A percentile compares a stretch with the other conserved stretches of the same genome.
These are phyloP conservation scores for Ceratina japonica DNA, from an alignment of 1,140 invertebrate species.

Conservation along the genomic window DNA sequence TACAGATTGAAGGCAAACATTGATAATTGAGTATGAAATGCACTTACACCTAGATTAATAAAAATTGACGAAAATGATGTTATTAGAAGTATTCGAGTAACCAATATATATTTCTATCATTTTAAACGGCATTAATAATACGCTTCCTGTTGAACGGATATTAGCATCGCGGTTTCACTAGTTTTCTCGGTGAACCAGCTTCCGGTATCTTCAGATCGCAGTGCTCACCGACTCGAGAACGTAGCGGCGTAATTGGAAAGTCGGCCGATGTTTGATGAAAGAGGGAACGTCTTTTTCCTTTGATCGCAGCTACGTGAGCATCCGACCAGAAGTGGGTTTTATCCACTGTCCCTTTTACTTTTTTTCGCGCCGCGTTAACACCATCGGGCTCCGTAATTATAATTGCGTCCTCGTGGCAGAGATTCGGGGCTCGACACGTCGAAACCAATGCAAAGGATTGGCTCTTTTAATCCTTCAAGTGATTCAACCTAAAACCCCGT, in stretches of 20 bases:
- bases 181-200: slow-evolving; percentile 28
- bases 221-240: slow-evolving; percentile 43
- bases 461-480: slow-evolving; percentile 10
- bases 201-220: slow-evolving; percentile 27
- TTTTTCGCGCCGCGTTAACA: neutral
- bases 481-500: neutral
- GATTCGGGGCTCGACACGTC: neutral
- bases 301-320: slow-evolving; percentile 42
- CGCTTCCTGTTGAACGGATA: slow-evolving; percentile 6
- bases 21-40: no score
- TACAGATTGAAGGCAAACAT: neutral
- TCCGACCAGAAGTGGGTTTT: slow-evolving; percentile 30
- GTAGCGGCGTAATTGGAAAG: slow-evolving; percentile 57
- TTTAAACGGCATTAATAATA: neutral
- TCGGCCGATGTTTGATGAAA: slow-evolving; percentile 57
- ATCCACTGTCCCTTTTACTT: slow-evolving; percentile 12
- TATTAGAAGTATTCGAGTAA: no score
- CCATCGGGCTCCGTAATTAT: slow-evolving; percentile 4
- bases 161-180: neutral
- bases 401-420: slow-evolving; percentile 6
- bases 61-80: no score
- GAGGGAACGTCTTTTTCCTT: slow-evolving; percentile 53
- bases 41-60: neutral
- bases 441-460: neutral
- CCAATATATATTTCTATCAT: no score